phyloP scores from a whole-genome alignment of 2,797 vertebrate species.

The Rhyacichthys aspro region DNA sequence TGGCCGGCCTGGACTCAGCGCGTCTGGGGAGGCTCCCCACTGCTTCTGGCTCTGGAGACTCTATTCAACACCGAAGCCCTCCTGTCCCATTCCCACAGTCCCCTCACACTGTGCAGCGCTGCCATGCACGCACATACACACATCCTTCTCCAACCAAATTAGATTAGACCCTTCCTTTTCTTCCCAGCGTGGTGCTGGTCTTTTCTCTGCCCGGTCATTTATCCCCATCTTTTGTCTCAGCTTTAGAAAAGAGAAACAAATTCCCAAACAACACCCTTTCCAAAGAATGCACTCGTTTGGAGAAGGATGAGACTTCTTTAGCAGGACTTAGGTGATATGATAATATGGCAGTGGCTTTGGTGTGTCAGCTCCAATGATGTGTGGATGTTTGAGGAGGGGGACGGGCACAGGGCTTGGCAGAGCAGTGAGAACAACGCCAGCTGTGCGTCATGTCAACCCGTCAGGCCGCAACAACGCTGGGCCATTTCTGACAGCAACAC shows the following conservation, averaged over 20 bases:
- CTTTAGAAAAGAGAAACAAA: conserved; percentile 78
- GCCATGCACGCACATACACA: conserved; percentile 78
- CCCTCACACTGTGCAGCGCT: conserved; percentile 82
- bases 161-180: conserved; percentile 95
- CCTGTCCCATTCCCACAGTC: conserved; percentile 98
- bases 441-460: conserved; percentile 76
- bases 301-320: conserved; percentile 67
- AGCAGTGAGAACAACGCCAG: conserved; percentile 76
- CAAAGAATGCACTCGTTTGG: conserved; percentile 57
- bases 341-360: conserved; percentile 60
- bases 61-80: conserved; percentile 89
- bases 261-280: conserved; percentile 72
- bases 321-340: conserved; percentile 66
- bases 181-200: conserved; percentile 87
- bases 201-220: conserved; percentile 91
- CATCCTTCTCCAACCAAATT: conserved; percentile 95
- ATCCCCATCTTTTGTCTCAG: conserved; percentile 79
- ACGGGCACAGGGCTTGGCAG: conserved; percentile 11
- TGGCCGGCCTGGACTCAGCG: conserved; percentile 90
- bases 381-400: conserved; percentile 32
- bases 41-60: conserved; percentile 92
- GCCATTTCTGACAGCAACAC: conserved; percentile 55
- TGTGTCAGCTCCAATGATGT: conserved; percentile 71
- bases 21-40: conserved; percentile 92
- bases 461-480: conserved; percentile 63